phyloP scores from a whole-genome alignment of 2,113 vertebrate species.

The Sinosuthora webbiana region DNA sequence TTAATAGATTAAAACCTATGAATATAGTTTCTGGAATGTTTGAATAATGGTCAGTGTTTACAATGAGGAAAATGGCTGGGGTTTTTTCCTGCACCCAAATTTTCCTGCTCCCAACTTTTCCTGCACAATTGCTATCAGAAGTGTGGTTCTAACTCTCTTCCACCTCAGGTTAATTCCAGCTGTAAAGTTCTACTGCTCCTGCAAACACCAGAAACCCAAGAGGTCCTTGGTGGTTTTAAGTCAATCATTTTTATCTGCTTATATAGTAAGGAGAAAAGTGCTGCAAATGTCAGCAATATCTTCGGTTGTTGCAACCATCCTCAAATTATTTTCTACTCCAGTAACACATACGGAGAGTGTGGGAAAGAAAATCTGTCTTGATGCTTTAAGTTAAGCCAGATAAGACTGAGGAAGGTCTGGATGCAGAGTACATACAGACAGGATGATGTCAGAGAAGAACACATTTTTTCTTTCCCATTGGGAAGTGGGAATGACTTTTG shows the following conservation, averaged over 20 bases:
- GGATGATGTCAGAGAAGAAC: not conserved
- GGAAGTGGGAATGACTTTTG: not conserved
- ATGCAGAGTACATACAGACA: not conserved
- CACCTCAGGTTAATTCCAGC: not conserved
- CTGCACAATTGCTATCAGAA: fast-evolving
- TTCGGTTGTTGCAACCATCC: not conserved
- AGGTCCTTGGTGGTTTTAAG: not conserved
- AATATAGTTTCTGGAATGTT: not conserved
- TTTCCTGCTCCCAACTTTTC: not conserved
- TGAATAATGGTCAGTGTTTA: not conserved
- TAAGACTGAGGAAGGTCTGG: not conserved
- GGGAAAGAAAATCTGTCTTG: not conserved
- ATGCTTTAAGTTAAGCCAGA: not conserved
- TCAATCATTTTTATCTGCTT: not conserved
- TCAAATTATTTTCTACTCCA: not conserved
- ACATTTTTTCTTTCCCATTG: not conserved
- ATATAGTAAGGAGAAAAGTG: not conserved
- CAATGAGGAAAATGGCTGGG: not conserved
- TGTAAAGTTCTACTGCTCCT: not conserved
- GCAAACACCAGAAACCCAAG: not conserved
- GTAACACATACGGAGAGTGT: not conserved
- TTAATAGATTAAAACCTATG: not conserved
- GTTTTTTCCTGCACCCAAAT: not conserved
- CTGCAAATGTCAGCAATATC: not conserved
- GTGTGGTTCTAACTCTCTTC: not conserved